Conservation (phyloP, 2,113 vertebrate genomes). For the Rhegmatorhina hoffmannsi region DNA sequence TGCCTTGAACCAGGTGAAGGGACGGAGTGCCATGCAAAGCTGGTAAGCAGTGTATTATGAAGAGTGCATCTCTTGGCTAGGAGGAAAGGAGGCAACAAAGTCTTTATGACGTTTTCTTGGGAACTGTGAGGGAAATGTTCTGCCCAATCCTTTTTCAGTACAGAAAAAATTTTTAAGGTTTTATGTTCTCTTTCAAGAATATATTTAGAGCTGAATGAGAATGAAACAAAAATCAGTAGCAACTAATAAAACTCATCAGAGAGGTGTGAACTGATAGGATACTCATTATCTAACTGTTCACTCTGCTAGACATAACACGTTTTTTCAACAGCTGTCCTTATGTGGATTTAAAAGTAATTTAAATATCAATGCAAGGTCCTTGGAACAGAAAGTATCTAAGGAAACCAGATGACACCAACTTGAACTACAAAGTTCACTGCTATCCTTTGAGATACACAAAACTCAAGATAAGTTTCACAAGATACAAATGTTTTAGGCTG, state of each 20-base stretch:
- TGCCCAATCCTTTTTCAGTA: neutral
- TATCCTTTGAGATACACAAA: neutral
- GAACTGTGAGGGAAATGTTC: neutral
- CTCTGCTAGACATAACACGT: slow-evolving; percentile 2
- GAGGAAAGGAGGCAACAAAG: neutral
- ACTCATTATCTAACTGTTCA: neutral
- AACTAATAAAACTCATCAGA: neutral
- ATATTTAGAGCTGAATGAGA: neutral
- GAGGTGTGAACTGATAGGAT: neutral
- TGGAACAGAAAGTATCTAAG: neutral
- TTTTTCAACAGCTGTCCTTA: neutral
- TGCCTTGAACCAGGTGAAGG: neutral
- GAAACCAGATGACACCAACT: neutral
- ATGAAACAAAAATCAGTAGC: neutral
- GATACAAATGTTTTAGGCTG: neutral
- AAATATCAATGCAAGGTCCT: neutral
- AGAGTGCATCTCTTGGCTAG: neutral
- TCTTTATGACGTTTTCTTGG: neutral
- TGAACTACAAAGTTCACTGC: neutral
- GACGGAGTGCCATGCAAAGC: neutral
- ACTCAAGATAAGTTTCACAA: neutral
- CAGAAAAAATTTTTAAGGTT: neutral
- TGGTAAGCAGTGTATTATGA: neutral
- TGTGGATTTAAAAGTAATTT: neutral
- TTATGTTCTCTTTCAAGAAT: neutral